These are phyloP conservation scores for Anastatus disparis DNA, from an alignment of 1,140 invertebrate species.

Conservation along the genomic window DNA sequence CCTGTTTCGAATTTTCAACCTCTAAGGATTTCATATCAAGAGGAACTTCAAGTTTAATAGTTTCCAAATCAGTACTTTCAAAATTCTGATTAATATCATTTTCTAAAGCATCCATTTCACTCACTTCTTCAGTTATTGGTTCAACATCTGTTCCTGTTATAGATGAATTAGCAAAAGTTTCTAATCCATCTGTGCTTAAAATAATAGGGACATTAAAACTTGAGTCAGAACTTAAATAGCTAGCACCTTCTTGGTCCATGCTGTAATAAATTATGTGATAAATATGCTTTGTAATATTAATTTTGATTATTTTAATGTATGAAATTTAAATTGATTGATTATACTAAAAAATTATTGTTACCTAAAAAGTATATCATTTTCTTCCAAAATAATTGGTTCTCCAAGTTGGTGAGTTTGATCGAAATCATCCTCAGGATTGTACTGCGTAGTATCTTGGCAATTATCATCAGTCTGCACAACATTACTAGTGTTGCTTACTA, in stretches of 20 bases:
- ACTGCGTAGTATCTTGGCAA: slow-evolving; percentile 52
- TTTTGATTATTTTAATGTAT: too few relatives aligned
- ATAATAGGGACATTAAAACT: slow-evolving; percentile 62
- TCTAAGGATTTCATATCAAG: slow-evolving; percentile 19
- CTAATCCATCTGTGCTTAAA: slow-evolving; percentile 57
- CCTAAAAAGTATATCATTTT: slow-evolving; percentile 63
- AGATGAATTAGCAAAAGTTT: slow-evolving; percentile 53
- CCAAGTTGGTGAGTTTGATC: slow-evolving; percentile 56
- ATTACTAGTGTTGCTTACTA: slow-evolving; percentile 55
- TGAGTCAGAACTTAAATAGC: slow-evolving; percentile 59
- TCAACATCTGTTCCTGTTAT: slow-evolving; percentile 49
- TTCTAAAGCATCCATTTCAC: slow-evolving; percentile 47
- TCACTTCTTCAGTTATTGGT: slow-evolving; percentile 47
- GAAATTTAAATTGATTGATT: too few relatives aligned
- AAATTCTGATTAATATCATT: slow-evolving; percentile 44
- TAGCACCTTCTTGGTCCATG: slow-evolving; percentile 61
- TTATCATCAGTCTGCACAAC: slow-evolving; percentile 52
- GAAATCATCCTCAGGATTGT: slow-evolving; percentile 57
- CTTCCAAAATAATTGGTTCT: slow-evolving; percentile 63
- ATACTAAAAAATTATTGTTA: too few relatives aligned
- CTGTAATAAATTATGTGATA: slow-evolving; percentile 51
- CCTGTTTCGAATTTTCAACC: slow-evolving; percentile 39
- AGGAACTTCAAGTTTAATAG: slow-evolving; percentile 22
- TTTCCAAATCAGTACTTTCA: slow-evolving; percentile 38
- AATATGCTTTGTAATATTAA: too few relatives aligned